Evolutionary conservation across 2,113 vertebrate genomes (phyloP).

Genomic region (Varanus salvator): DNA sequence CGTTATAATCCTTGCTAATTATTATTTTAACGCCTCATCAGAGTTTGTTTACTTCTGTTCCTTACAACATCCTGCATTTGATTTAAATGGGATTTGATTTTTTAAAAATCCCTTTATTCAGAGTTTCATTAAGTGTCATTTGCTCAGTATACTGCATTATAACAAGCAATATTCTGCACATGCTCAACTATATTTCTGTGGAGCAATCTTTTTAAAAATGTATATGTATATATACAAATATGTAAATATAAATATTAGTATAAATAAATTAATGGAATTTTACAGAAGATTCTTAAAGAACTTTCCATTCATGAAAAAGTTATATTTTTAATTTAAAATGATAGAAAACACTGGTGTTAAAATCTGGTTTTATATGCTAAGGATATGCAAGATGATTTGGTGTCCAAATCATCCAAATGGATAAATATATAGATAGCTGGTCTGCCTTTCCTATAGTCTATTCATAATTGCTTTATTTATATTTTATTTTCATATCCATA

Average conservation of each 20-base stretch:
- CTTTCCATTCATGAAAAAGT: conserved; percentile 31
- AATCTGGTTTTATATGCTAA: conserved; percentile 47
- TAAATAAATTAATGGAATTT: conserved; percentile 34
- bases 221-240: no score
- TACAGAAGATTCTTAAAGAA: conserved; percentile 18
- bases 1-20: conserved; percentile 33
- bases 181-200: conserved; percentile 28
- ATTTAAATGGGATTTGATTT: background rate
- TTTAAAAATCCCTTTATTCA: background rate
- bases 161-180: conserved; percentile 12
- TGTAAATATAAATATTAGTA: background rate
- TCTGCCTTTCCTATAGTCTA: no score
- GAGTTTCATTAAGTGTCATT: conserved; percentile 18
- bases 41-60: conserved; percentile 27
- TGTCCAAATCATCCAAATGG: background rate
- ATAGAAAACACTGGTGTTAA: conserved; percentile 18
- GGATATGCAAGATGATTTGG: conserved; percentile 17
- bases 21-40: conserved; percentile 18
- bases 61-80: conserved; percentile 21
- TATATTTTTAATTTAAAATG: conserved; percentile 56
- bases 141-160: conserved; percentile 31
- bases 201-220: conserved; percentile 33
- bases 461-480: no score
- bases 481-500: no score
- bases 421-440: no score